Base-by-base conservation (phyloP, 2,113 vertebrate genomes). In the Zingel zingel region DNA sequence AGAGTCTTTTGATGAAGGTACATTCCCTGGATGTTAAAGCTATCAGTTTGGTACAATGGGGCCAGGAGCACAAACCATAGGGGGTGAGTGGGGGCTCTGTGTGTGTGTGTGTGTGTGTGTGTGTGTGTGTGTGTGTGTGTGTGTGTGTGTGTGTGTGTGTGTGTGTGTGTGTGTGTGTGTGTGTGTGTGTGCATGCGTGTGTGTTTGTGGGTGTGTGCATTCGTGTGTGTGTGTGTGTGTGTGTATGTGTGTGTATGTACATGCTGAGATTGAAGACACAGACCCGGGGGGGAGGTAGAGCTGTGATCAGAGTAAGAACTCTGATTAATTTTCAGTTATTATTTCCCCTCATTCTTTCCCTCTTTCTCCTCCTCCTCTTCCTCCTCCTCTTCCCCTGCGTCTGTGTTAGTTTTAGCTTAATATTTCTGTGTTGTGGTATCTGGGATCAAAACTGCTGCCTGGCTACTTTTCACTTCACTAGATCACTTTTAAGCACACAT, bases 1-100 rank as follows among this genome's bases (percentile, higher is more conserved):
- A 88, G 83, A 87, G 70, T 89, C 90, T 94, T 94, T 87, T 88
- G 78, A 90, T 88, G 76, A 88, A 90, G 85, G 47, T 68, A 70
- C 88, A 92, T 93, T 94, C 88, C 77, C 92, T 86, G 87, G 68
- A 93, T 95, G 90, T 88, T 94, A 68, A 9, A 78, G 82, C 88
- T 91, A 92, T 93, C 94, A 88, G 81, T 50, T 59, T 27, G 68
- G 77, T 92, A 85, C 76, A 85, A 88, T 76, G 77, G 75, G 83
- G 89, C 78, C 81, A 78, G 85, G 47, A 89, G 79, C 74, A 65
- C 82, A 88, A 79, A 69, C 69, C 5, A 7, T 57, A 68, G 85
- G 39, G 82, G 84, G 79, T 85, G 84, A 83, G 88, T 86, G 86
- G 85, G 88, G 81, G 84, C 81, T 6, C n/a, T n/a, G n/a, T 70